Evolutionary conservation across 2,113 vertebrate genomes (phyloP), one percentile per base, ranked within the genome.

Genomic region (Hippocampus abdominalis): DNA sequence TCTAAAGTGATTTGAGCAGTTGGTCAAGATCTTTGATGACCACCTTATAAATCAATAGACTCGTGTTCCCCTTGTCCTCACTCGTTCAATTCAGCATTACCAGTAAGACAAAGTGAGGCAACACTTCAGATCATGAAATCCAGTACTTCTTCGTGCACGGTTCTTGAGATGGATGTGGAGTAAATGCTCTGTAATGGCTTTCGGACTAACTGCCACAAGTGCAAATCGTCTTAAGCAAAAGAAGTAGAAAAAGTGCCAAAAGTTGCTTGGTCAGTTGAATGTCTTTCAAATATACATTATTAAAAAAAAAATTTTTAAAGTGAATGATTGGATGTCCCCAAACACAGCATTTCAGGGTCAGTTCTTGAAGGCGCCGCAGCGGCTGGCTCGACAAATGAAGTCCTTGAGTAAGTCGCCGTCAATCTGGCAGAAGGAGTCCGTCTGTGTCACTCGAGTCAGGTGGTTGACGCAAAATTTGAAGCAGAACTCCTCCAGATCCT

Each of bases 401-500:
- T 96, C 97, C 89, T 99, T 99, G 61, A 99, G 94, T 86, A 99
- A 91, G 78, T 94, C 90, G 65, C 96, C 97, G 40, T 99, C 97
- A 72, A 97, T 94, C 86, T 97, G 95, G 96, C 95, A 97, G 91
- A 99, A 99, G 1, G 95, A 95, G 51, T 92, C 68, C 0, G 96
- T 99, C 93, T 99, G 96, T 60, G 96, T 99, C 81, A 99, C 96
- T 87, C 94, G 95, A 0, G 97, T 99, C 92, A 99, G 94, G 89
- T 99, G 97, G 89, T 96, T 97, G 79, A 98, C 91, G 80, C 97
- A 98, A 91, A 99, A 99, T 90, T 95, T 96, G 89, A 99, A 99
- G 93, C 97, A 99, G 92, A 99, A 99, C 79, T 98, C 96, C 81
- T 99, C 97, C 87, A 99, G 93, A 88, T 98, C 96, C 97, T 99